Conservation (phyloP, 2,888 invertebrate genomes). For the Rambutsinella grinnellia region DNA sequence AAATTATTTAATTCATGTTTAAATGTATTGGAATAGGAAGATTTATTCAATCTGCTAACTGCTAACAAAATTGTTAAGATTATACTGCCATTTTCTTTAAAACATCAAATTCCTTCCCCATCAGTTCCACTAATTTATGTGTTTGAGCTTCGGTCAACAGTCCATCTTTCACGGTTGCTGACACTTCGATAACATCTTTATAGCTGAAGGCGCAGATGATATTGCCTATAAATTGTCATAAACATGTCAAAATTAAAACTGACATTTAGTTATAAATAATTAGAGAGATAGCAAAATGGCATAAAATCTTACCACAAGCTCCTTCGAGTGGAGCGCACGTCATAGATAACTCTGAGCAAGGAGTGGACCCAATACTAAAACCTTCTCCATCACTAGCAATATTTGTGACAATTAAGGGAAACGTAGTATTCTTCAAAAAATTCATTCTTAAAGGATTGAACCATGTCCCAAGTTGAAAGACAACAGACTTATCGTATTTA, state of each 20-base stretch:
- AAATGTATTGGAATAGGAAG: no score
- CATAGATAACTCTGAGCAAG: constrained; percentile 24
- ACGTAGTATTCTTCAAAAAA: constrained; percentile 18
- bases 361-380: constrained; percentile 22
- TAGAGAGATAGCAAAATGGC: no score
- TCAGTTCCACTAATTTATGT: background rate
- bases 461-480: constrained; percentile 33
- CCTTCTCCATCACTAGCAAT: constrained; percentile 44
- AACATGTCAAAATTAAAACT: no score
- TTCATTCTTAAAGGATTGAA: constrained; percentile 24
- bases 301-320: constrained; percentile 21
- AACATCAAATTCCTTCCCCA: background rate
- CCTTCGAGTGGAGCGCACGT: constrained; percentile 26
- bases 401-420: constrained; percentile 32
- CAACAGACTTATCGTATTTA: constrained; percentile 22
- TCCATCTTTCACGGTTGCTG: background rate
- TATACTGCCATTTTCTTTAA: no score
- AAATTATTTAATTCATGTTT: no score
- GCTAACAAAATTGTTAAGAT: no score
- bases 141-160: background rate
- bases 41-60: no score
- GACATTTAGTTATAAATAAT: no score
- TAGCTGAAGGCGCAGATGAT: constrained; percentile 1
- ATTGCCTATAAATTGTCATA: background rate
- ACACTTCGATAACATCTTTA: background rate